Evolutionary conservation across 1,140 invertebrate genomes (phyloP), one percentile per base, ranked within the genome.

Genomic region (Cyclargus thomasi): DNA sequence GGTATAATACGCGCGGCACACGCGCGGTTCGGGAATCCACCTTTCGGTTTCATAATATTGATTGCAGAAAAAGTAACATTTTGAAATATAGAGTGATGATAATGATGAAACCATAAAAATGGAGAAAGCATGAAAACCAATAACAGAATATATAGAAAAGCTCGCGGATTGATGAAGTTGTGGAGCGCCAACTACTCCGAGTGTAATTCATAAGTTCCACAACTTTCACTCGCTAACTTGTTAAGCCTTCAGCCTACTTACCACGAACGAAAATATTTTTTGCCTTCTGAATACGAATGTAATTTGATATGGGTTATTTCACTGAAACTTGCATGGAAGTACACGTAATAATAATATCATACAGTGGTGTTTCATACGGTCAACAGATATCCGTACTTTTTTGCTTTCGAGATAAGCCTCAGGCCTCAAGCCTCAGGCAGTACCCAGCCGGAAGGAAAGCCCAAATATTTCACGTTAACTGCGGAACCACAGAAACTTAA

Each of bases 401-500:
- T 47, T 2, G 39, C 8, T 47, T 47, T 16, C 1, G 8, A 14
- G 29, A 29, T 29, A 29, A 29, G 29, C 39, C 39, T 47, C 39
- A 8, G 39, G 39, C 6, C n/a, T n/a, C n/a, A n/a, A n/a, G n/a
- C n/a, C n/a, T n/a, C n/a, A n/a, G n/a, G n/a, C n/a, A n/a, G n/a
- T n/a, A n/a, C n/a, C n/a, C n/a, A 16, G 6, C 14, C 39, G 39
- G 39, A 47, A 47, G 39, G 39, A 47, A 47, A 47, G 39, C 39
- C 39, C 11, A 59, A 16, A 21, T 59, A 59, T 1, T 20, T 59
- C 7, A 59, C n/a, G 8, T 11, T 20, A 59, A 22, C 55, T 29
- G 29, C 29, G 29, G 29, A 29, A 29, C 29, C 55, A 59, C 17
- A 18, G 20, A 59, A 59, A 59, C 21, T 64, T 67, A 63, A 63